Base-by-base conservation (phyloP, 2,888 invertebrate species). In the Cheiracanthium punctorium region DNA sequence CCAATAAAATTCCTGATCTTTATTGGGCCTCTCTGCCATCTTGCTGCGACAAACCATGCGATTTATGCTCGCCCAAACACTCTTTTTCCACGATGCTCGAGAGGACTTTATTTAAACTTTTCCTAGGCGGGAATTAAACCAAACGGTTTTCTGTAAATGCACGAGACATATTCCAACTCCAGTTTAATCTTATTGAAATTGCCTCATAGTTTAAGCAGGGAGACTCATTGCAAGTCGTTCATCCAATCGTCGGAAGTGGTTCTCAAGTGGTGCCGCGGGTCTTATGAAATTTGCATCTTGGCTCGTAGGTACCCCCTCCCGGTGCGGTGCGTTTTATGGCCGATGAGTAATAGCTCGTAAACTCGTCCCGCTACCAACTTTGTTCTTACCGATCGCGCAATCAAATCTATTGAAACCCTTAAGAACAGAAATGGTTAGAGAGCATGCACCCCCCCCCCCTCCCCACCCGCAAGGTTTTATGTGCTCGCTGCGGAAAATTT, bases 321-420 rank as follows among this genome's bases (percentile, higher is more conserved):
- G 24, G 24, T 17, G 58, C 1, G 24, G 58, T 58, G 24, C 24
- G 24, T 58, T 58, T 58, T 58, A 58, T 58, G 8, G 17, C 24
- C 24, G 4, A 24, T 58, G 58, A 58, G 58, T 58, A 58, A 58
- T 58, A 58, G 58, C 58, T 58, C 58, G 58, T 58, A 58, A 58
- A 58, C 24, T 58, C 24, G 58, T 58, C 58, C 24, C 17, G 4
- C 58, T 17, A 10, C 58, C 58, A 58, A 58, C 58, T 58, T 58
- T 58, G 58, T 58, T 58, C 58, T 58, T 58, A 24, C 58, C 58
- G 58, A 58, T 58, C 17, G 1, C 1, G 58, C 58, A 58, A 58
- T 58, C 58, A 58, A 58, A 58, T 24, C 58, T 24, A 58, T 58
- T 58, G 58, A n/a, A n/a, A 58, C 8, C 58, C 58, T 24, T n/a